These are phyloP conservation scores for Masticophis lateralis DNA, from an alignment of 2,797 vertebrate genomes.

Conservation along the genomic window DNA sequence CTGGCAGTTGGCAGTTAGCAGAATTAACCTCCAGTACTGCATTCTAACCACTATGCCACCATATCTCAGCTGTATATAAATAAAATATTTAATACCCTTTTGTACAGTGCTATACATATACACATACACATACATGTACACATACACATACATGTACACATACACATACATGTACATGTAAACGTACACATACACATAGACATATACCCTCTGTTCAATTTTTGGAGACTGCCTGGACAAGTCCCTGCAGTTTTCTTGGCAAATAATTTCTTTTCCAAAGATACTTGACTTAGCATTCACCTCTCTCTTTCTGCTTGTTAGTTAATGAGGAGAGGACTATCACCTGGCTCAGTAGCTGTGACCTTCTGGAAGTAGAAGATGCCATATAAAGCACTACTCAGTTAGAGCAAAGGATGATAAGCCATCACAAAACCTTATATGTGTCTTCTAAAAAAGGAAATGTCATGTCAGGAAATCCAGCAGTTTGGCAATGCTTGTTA, in stretches of 20 bases:
- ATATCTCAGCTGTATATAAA: background rate
- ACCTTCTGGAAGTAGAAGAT: background rate
- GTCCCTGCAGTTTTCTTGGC: background rate
- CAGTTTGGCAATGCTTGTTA: background rate
- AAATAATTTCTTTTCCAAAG: background rate
- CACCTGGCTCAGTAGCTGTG: too few species aligned
- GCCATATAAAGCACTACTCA: background rate
- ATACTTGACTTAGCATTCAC: background rate
- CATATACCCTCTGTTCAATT: background rate
- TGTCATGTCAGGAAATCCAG: background rate
- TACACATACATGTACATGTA: too few species aligned
- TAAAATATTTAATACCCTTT: background rate
- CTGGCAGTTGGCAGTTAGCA: background rate
- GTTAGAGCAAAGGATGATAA: background rate
- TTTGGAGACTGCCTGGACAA: too few species aligned
- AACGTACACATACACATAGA: too few species aligned
- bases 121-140: too few species aligned
- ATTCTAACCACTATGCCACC: too few species aligned
- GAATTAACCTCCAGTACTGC: background rate
- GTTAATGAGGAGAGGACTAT: background rate
- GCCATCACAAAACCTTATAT: background rate
- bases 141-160: too few species aligned
- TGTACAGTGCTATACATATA: background rate
- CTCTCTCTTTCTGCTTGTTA: background rate
- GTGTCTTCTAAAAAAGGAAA: background rate